Conservation (phyloP, 2,797 vertebrate species). For the Notolabrus celidotus region DNA sequence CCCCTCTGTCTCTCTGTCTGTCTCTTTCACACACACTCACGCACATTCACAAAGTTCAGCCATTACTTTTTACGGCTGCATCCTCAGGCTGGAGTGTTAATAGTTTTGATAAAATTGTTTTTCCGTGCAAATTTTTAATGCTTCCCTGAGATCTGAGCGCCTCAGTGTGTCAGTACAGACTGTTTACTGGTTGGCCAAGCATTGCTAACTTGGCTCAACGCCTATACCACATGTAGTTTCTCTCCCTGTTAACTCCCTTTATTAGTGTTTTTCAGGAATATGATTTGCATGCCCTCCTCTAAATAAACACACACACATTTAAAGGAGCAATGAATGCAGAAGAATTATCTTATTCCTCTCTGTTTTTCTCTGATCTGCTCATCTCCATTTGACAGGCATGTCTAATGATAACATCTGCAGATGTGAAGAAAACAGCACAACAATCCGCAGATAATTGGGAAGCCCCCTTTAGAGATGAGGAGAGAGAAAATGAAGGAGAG, state of each 20-base stretch:
- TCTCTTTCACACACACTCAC: slow-evolving; percentile 52
- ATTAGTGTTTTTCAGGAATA: slow-evolving; percentile 76
- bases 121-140: slow-evolving; percentile 41
- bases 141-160: slow-evolving; percentile 46
- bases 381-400: slow-evolving; percentile 79
- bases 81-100: slow-evolving; percentile 48
- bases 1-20: slow-evolving; percentile 78
- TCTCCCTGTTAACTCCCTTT: slow-evolving; percentile 77
- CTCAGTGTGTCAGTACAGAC: slow-evolving; percentile 40
- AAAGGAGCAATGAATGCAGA: slow-evolving; percentile 55
- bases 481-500: slow-evolving; percentile 55
- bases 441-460: slow-evolving; percentile 82
- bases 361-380: slow-evolving; percentile 54
- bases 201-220: slow-evolving; percentile 34
- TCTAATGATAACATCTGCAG: slow-evolving; percentile 80
- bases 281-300: slow-evolving; percentile 47
- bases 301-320: slow-evolving; percentile 32
- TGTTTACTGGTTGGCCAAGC: slow-evolving; percentile 70
- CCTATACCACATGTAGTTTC: slow-evolving; percentile 66
- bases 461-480: slow-evolving; percentile 48
- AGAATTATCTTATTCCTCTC: slow-evolving; percentile 49
- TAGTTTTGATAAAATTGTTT: slow-evolving; percentile 65
- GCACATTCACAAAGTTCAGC: slow-evolving; percentile 66
- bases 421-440: slow-evolving; percentile 69
- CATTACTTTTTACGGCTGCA: slow-evolving; percentile 54